These are phyloP conservation scores for Pholis gunnellus DNA, from an alignment of 2,113 vertebrate genomes.

Conservation along the genomic window DNA sequence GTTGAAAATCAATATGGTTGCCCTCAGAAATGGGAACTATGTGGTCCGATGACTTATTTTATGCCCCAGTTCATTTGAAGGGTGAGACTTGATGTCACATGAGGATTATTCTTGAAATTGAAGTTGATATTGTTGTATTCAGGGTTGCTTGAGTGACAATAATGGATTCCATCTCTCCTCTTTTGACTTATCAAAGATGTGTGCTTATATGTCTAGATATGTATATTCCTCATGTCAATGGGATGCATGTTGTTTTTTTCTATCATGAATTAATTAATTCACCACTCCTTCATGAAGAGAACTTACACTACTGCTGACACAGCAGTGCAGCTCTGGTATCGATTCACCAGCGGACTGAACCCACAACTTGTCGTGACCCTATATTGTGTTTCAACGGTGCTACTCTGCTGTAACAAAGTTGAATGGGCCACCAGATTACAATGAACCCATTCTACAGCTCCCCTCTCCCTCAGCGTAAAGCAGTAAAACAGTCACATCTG, in stretches of 20 bases:
- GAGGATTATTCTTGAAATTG: background rate
- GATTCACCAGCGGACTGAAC: background rate
- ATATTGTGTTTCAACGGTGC: background rate
- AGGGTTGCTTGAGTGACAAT: background rate
- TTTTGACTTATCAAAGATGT: background rate
- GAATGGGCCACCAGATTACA: slow-evolving; percentile 2
- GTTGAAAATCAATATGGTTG: no score
- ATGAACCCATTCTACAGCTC: background rate
- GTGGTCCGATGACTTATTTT: background rate
- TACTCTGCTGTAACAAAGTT: background rate
- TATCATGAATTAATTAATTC: background rate
- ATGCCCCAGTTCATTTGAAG: background rate
- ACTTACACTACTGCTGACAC: background rate
- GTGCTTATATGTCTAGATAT: background rate
- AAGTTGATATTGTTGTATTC: background rate
- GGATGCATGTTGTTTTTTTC: background rate
- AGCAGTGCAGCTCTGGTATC: background rate
- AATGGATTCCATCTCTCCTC: background rate
- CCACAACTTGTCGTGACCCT: background rate
- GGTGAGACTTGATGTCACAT: background rate
- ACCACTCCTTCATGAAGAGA: background rate
- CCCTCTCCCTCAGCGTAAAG: background rate
- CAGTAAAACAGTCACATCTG: slow-evolving; percentile 7
- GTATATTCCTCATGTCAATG: background rate
- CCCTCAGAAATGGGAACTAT: no score